Conservation (phyloP, 2,888 invertebrate species). For the Metallyticus violacea region DNA sequence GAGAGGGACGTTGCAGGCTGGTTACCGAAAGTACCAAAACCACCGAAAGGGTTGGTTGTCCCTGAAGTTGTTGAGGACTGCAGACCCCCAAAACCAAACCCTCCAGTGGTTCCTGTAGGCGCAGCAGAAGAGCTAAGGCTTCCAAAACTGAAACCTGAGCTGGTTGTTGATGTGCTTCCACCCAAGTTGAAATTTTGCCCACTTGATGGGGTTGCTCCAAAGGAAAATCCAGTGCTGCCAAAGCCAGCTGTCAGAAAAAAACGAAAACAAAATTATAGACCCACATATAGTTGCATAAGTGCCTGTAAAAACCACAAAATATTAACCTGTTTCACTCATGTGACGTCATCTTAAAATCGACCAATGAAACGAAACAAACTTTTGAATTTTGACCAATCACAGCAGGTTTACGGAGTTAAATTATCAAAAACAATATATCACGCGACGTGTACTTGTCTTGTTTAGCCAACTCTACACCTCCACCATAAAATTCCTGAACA, state of each 20-base stretch:
- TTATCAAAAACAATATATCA: no score
- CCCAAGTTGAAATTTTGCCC: constrained; percentile 18
- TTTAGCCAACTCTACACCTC: no score
- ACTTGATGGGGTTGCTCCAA: constrained; percentile 43
- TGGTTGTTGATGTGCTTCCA: constrained; percentile 15
- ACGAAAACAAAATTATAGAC: neutral
- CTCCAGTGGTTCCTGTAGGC: neutral
- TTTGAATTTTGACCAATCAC: no score
- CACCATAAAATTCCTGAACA: no score
- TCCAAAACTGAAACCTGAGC: constrained; percentile 44
- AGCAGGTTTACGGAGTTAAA: no score
- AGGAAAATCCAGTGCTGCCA: constrained; percentile 47
- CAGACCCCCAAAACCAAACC: neutral
- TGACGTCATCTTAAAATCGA: no score
- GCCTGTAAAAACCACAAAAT: neutral
- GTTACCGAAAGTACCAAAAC: constrained; percentile 30
- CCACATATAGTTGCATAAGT: neutral
- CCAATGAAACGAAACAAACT: no score
- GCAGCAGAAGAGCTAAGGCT: constrained; percentile 50
- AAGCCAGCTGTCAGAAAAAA: constrained; percentile 46
- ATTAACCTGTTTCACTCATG: no score
- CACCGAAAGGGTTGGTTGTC: constrained; percentile 43
- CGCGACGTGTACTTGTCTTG: no score
- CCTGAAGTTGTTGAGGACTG: constrained; percentile 35
- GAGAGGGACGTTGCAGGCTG: constrained; percentile 24